Evolutionary conservation across 2,888 invertebrate species (phyloP).

Genomic region (Tortricodes alternella): DNA sequence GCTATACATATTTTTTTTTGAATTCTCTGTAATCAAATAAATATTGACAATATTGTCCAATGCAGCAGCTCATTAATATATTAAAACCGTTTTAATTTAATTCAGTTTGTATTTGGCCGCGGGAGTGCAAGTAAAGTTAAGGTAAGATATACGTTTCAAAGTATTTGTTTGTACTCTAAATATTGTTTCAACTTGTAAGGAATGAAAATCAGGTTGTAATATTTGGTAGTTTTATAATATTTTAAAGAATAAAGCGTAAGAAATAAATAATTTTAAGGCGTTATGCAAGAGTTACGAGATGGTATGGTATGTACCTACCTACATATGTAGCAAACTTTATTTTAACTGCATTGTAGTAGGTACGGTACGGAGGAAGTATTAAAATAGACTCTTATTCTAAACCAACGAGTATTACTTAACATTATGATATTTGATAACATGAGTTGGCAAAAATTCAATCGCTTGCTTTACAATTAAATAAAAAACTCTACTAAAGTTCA

Average conservation of each 20-base stretch:
- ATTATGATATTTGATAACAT: constrained; percentile 11
- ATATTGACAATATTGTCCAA: constrained; percentile 37
- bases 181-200: neutral
- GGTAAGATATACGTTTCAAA: constrained; percentile 15
- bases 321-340: neutral
- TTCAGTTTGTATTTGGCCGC: constrained; percentile 42
- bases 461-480: too few species aligned
- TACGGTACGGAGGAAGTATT: constrained; percentile 2
- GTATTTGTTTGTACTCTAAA: neutral
- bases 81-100: constrained; percentile 1
- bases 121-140: constrained; percentile 45
- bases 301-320: too few species aligned
- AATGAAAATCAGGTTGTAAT: constrained; percentile 7
- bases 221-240: neutral
- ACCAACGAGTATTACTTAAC: constrained; percentile 28
- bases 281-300: too few species aligned
- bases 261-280: too few species aligned
- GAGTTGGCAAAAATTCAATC: neutral
- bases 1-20: constrained; percentile 7
- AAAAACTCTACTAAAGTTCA: too few species aligned
- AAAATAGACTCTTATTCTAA: constrained; percentile 12
- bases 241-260: neutral
- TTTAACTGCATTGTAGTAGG: neutral
- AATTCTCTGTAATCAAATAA: neutral
- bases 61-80: constrained; percentile 40